These are phyloP conservation scores for Lycopodina hypogea DNA, from an alignment of 37 sponge, comb jelly and placozoan species.

Conservation along the genomic window DNA sequence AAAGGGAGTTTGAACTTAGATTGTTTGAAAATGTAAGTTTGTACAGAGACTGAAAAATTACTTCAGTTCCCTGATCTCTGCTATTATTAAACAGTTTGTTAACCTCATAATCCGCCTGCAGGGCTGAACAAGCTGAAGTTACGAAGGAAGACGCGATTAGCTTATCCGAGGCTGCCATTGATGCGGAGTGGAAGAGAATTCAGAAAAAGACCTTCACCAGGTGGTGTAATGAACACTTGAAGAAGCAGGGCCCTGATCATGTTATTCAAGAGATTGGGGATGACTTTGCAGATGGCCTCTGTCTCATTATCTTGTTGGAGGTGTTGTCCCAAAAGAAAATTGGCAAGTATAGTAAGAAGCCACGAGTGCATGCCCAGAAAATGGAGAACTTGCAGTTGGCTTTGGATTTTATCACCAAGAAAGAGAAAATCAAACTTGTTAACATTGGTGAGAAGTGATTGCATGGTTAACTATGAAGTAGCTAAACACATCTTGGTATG, in stretches of 20 bases:
- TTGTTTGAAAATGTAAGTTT: neutral
- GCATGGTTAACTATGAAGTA: too few species aligned
- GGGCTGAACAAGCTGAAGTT: neutral
- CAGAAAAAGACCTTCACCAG: conserved; percentile 96
- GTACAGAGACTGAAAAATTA: neutral
- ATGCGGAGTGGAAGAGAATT: conserved; percentile 90
- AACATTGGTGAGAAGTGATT: conserved; percentile 82
- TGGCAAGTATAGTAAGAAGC: conserved; percentile 69
- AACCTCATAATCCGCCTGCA: neutral
- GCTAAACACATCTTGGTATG: too few species aligned
- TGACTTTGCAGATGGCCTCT: conserved; percentile 81
- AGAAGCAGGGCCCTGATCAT: conserved; percentile 48
- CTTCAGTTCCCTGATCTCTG: neutral
- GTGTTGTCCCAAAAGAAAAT: conserved; percentile 76
- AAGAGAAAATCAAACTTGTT: conserved; percentile 57
- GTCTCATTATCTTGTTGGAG: conserved; percentile 79
- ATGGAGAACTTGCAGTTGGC: conserved; percentile 82
- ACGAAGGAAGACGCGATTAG: conserved; percentile 1
- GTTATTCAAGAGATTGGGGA: conserved; percentile 53
- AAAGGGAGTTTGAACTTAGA: neutral
- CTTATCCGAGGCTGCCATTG: conserved; percentile 10
- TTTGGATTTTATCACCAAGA: conserved; percentile 62
- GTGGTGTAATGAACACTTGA: conserved; percentile 95
- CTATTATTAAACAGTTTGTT: neutral
- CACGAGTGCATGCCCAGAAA: conserved; percentile 75